Conservation (phyloP, 2,113 vertebrate species). For the Psettodes erumei region DNA sequence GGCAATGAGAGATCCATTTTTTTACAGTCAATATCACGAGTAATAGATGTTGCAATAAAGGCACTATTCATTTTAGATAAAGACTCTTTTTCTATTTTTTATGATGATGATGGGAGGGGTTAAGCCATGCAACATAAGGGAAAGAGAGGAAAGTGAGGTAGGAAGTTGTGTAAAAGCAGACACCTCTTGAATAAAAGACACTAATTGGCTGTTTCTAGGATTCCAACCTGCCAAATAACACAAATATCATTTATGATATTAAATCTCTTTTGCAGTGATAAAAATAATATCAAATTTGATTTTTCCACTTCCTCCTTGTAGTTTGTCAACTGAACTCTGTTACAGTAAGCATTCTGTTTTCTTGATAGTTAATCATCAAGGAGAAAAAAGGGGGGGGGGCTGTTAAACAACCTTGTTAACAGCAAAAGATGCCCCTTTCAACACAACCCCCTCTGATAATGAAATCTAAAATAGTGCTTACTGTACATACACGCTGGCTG, state of each 20-base stretch:
- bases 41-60: constrained; percentile 20
- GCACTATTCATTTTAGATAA: constrained; percentile 31
- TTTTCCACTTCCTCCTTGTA: not conserved
- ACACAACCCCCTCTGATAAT: constrained; percentile 62
- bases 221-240: constrained; percentile 29
- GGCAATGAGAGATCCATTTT: not conserved
- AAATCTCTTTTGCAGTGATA: constrained; percentile 31
- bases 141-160: constrained; percentile 4
- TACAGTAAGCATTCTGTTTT: not conserved
- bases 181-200: constrained; percentile 4
- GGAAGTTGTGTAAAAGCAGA: constrained; percentile 24
- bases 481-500: constrained; percentile 38
- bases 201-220: constrained; percentile 58
- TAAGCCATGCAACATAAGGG: not conserved
- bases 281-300: constrained; percentile 33
- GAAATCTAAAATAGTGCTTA: constrained; percentile 68
- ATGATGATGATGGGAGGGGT: constrained; percentile 31
- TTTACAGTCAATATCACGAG: not conserved
- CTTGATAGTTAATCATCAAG: constrained; percentile 17
- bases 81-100: constrained; percentile 15
- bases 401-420: constrained; percentile 71
- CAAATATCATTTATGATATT: constrained; percentile 6
- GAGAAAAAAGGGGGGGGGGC: not conserved
- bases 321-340: constrained; percentile 3
- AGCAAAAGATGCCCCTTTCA: constrained; percentile 74